phyloP scores from a whole-genome alignment of 1,140 invertebrate genomes.

The Calliphora vicina region DNA sequence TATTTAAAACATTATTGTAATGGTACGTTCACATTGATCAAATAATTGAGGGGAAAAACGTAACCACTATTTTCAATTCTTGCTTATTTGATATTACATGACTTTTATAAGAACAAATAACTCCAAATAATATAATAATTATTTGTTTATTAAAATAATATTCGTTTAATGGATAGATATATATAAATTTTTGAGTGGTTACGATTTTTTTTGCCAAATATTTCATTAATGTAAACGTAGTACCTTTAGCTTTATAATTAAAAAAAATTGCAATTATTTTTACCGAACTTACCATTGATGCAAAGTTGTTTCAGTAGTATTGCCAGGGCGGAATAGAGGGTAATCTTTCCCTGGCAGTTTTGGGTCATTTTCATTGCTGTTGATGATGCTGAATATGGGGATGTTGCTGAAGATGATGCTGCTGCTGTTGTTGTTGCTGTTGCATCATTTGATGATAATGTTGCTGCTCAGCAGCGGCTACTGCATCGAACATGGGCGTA shows the following conservation, averaged over 20 bases:
- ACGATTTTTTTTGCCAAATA: too few relatives aligned
- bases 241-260: neutral
- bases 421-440: constrained; percentile 47
- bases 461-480: constrained; percentile 59
- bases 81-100: too few relatives aligned
- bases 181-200: too few relatives aligned
- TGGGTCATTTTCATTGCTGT: constrained; percentile 55
- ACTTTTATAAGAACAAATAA: too few relatives aligned
- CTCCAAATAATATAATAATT: too few relatives aligned
- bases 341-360: constrained; percentile 36
- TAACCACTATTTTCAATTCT: too few relatives aligned
- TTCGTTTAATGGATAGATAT: too few relatives aligned
- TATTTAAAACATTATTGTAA: too few relatives aligned
- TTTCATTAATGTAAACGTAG: too few relatives aligned
- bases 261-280: neutral
- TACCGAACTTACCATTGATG: neutral
- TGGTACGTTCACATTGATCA: too few relatives aligned
- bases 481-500: constrained; percentile 60
- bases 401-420: constrained; percentile 43
- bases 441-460: constrained; percentile 52
- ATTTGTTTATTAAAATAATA: too few relatives aligned
- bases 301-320: constrained; percentile 45
- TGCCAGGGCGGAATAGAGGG: constrained; percentile 35
- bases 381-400: constrained; percentile 20
- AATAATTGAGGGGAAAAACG: too few relatives aligned